phyloP scores from a whole-genome alignment of 1,140 invertebrate species.

The Daktulosphaira vitifoliae region DNA sequence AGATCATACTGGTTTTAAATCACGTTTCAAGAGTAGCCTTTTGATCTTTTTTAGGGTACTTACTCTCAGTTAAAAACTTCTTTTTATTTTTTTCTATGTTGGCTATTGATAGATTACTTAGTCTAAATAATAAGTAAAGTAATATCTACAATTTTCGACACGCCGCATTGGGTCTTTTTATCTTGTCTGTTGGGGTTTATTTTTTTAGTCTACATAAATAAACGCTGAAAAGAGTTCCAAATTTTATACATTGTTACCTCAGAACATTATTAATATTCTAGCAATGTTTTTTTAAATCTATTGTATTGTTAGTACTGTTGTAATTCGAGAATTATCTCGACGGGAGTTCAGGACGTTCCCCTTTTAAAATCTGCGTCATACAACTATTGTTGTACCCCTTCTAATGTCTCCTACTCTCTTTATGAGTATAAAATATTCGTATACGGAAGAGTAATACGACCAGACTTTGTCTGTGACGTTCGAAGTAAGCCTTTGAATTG shows the following conservation, averaged over 20 bases:
- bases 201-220: constrained; percentile 14
- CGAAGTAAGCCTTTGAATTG: too few species aligned
- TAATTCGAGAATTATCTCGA: constrained; percentile 31
- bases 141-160: too few species aligned
- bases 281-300: constrained; percentile 6
- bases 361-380: constrained; percentile 19
- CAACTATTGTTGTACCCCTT: constrained; percentile 5
- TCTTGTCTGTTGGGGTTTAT: background rate
- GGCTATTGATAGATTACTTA: too few species aligned
- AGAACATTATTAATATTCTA: constrained; percentile 18
- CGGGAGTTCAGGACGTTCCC: constrained; percentile 28
- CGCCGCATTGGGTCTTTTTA: background rate
- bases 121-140: too few species aligned
- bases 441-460: too few species aligned
- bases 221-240: constrained; percentile 11
- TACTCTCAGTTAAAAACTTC: too few species aligned
- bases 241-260: constrained; percentile 21
- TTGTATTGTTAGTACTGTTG: constrained; percentile 24
- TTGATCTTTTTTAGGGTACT: too few species aligned
- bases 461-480: too few species aligned
- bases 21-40: too few species aligned
- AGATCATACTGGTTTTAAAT: too few species aligned
- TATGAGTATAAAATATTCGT: too few species aligned
- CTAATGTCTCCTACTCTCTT: background rate
- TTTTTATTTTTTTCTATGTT: too few species aligned